phyloP scores from a whole-genome alignment of 2,113 vertebrate genomes.

The Climacteris rufus region DNA sequence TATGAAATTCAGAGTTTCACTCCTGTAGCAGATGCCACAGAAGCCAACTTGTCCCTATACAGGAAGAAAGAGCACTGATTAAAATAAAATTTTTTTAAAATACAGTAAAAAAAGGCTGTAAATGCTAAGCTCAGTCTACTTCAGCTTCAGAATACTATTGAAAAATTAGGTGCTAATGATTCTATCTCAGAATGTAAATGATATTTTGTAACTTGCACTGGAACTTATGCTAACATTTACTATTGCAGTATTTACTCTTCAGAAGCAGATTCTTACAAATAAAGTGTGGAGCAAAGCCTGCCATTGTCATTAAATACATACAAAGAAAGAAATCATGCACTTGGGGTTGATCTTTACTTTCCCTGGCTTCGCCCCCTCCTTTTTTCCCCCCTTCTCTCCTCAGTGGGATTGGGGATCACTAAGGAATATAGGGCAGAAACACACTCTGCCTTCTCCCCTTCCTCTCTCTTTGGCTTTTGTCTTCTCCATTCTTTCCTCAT shows the following conservation, averaged over 20 bases:
- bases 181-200: background rate
- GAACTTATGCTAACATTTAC: background rate
- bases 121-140: background rate
- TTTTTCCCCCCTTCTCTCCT: accelerated
- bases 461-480: background rate
- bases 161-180: background rate
- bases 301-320: background rate
- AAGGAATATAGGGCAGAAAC: background rate
- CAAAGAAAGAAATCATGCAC: background rate
- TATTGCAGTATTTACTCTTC: background rate
- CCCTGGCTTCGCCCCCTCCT: accelerated
- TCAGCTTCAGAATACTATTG: background rate
- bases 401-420: background rate
- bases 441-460: background rate
- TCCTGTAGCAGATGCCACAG: background rate
- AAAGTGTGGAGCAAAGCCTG: background rate
- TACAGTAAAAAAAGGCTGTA: background rate
- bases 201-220: background rate
- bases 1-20: background rate
- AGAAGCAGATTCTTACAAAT: background rate
- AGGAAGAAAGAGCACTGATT: background rate
- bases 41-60: background rate
- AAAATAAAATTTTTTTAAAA: background rate
- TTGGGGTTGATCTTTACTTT: background rate
- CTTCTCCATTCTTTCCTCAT: background rate